Conservation (phyloP, 2,888 invertebrate genomes). For the Alloplasta piceator region DNA sequence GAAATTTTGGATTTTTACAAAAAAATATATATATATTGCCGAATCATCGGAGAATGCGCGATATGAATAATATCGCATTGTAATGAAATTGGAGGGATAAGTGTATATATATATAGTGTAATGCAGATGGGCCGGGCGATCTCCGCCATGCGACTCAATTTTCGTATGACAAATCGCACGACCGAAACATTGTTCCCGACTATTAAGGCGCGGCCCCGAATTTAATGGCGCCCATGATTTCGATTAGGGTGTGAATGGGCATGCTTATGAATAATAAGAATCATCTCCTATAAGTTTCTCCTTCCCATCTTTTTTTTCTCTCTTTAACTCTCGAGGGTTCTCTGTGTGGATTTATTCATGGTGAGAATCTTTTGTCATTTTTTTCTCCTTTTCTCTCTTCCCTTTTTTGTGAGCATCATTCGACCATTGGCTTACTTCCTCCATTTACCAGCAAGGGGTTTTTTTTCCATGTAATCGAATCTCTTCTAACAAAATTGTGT, state of each 20-base stretch:
- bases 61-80: not conserved
- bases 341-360: slow-evolving; percentile 13
- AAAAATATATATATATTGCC: too few species aligned
- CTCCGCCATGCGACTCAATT: slow-evolving; percentile 77
- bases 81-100: slow-evolving; percentile 46
- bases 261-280: slow-evolving; percentile 72
- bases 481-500: too few species aligned
- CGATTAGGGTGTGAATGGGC: slow-evolving; percentile 74
- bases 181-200: slow-evolving; percentile 72
- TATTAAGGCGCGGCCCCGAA: slow-evolving; percentile 77
- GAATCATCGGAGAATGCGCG: too few species aligned
- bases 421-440: slow-evolving; percentile 14
- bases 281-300: slow-evolving; percentile 33
- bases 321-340: not conserved
- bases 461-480: too few species aligned
- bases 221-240: slow-evolving; percentile 78
- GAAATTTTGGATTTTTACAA: too few species aligned
- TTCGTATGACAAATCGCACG: slow-evolving; percentile 77
- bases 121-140: slow-evolving; percentile 51
- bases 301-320: not conserved
- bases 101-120: slow-evolving; percentile 16
- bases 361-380: slow-evolving; percentile 37
- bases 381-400: slow-evolving; percentile 11
- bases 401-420: slow-evolving; percentile 16
- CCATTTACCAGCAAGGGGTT: too few species aligned